These are phyloP conservation scores for Euborellia annulipes DNA, from an alignment of 1,140 invertebrate species.

Conservation along the genomic window DNA sequence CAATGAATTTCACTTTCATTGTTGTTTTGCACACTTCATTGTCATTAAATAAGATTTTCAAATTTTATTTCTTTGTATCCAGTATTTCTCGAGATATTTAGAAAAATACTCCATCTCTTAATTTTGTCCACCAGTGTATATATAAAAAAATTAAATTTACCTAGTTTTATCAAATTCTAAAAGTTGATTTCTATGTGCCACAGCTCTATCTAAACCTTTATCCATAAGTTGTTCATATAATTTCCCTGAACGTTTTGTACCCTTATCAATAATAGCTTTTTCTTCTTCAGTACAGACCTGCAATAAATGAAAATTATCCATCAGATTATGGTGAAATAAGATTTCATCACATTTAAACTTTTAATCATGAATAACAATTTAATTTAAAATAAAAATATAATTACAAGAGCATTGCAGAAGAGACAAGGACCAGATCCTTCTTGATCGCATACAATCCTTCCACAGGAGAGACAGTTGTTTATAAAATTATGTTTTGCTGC, in stretches of 20 bases:
- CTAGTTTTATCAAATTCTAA: conserved; percentile 75
- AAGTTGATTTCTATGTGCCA: conserved; percentile 65
- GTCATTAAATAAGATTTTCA: too few species aligned
- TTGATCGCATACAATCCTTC: conserved; percentile 86
- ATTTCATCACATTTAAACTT: conserved; percentile 1
- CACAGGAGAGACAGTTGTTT: conserved; percentile 89
- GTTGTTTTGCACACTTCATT: too few species aligned
- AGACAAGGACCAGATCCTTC: conserved; percentile 94
- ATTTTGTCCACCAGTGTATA: too few species aligned
- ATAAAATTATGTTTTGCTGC: conserved; percentile 78
- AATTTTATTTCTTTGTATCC: too few species aligned
- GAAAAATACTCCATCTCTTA: too few species aligned
- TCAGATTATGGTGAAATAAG: background rate
- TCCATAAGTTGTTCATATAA: conserved; percentile 54
- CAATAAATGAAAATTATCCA: background rate
- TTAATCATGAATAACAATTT: background rate
- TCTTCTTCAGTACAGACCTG: conserved; percentile 63
- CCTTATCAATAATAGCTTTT: conserved; percentile 42
- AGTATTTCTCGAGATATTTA: too few species aligned
- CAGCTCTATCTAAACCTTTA: conserved; percentile 45
- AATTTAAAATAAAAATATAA: conserved; percentile 11
- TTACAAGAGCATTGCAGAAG: conserved; percentile 72
- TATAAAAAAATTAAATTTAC: conserved; percentile 26
- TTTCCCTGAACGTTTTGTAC: conserved; percentile 49
- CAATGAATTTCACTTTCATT: too few species aligned